These are phyloP conservation scores for Chloropsis hardwickii DNA, from an alignment of 2,113 vertebrate species.

Conservation along the genomic window DNA sequence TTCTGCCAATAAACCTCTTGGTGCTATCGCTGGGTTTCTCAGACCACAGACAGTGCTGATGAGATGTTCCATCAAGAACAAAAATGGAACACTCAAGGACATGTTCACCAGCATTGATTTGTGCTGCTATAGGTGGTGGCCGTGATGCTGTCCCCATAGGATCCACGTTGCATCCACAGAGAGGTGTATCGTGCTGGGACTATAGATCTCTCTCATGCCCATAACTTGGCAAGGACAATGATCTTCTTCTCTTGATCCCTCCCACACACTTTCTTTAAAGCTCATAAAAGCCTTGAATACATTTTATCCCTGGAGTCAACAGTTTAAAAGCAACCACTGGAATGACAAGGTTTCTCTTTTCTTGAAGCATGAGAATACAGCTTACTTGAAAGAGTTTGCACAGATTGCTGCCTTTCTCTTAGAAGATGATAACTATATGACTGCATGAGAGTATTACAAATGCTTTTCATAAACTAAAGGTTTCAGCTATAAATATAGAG, in stretches of 20 bases:
- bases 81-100: neutral
- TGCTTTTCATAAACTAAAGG: neutral
- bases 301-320: neutral
- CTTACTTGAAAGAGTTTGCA: neutral
- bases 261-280: neutral
- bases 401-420: neutral
- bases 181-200: neutral
- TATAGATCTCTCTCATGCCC: neutral
- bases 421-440: neutral
- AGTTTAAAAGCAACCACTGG: neutral
- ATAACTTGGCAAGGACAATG: neutral
- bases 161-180: neutral
- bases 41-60: neutral
- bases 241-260: neutral
- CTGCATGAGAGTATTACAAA: neutral
- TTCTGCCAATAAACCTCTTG: neutral
- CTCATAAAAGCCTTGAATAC: neutral
- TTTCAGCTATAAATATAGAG: neutral
- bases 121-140: neutral
- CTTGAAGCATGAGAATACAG: rapidly evolving
- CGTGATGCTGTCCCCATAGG: neutral
- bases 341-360: neutral
- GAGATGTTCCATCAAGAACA: neutral
- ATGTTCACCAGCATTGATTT: neutral
- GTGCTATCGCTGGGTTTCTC: neutral